Evolutionary conservation across 2,888 invertebrate species (phyloP), one percentile per base, ranked within the genome.

Genomic region (Platycheirus rosarum): DNA sequence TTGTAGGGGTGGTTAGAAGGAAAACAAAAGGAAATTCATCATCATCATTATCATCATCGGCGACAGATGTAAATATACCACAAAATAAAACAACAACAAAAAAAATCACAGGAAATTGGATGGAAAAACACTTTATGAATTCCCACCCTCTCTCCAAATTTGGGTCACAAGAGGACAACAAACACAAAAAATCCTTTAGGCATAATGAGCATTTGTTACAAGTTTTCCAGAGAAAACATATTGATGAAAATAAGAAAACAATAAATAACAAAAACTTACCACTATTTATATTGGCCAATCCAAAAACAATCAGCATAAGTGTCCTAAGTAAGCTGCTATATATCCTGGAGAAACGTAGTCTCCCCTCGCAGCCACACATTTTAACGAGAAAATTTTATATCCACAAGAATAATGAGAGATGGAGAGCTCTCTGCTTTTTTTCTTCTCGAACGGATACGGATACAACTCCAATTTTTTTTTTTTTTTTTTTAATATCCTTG

Each of bases 241-340:
- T 42, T 42, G 11, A 40, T 13, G 13, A 13, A 26, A 14, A 26
- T 57, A 14, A 35, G 5, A 57, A 57, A 18, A 32, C 16, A 18
- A 48, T 16, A 20, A 57, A 26, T n/a, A 48, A 23, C 2, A 23
- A 23, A 16, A 79, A 86, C 87, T 85, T 77, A 87, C 87, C 87
- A 69, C 86, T 87, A 69, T 87, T 87, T 74, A 87, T 84, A 78
- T 87, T 86, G 40, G 86, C 86, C 85, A 87, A 86, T 76, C 87
- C 86, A 51, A 87, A 84, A 65, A 86, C 84, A 66, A 87, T 86
- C 82, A 87, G 75, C 82, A 86, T 85, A 35, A 86, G 78, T 78
- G 86, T 86, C 84, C 87, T 85, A 63, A 87, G 77, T 60, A 86
- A 84, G 78, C 86, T 86, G 73, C 85, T 85, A 74, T 85, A 85